Base-by-base conservation (phyloP, 2,888 invertebrate genomes). In the Syrista parreyssii region DNA sequence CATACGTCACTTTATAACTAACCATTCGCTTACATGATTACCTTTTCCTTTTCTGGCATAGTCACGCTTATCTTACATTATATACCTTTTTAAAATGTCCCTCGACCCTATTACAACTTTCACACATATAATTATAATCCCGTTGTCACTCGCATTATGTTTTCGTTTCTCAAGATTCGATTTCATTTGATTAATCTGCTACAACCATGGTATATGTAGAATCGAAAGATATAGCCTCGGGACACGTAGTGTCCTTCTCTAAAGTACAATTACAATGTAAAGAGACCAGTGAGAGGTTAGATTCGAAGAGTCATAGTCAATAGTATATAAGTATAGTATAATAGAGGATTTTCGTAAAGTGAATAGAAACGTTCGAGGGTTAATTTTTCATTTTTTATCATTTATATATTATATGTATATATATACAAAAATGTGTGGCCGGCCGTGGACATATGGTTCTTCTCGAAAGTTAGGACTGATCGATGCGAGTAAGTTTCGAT, bases 401-500 rank as follows among this genome's bases (percentile, higher is more conserved):
- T 30, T 68, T 76, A 73, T 33, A 69, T 74, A 72, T 76, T 75
- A 69, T 76, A 75, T 36, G 40, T 75, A 74, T 75, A 72, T 76
- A 73, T 79, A 74, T 78, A 76, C 68, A n/a, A 75, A 75, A 78
- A 33, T 68, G 33, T 81, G 74, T 75, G 55, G 55, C 55, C 55
- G 55, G 55, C 55, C 55, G 55, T 55, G 55, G 55, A 55, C 23
- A 55, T 55, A 23, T 55, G 55, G 55, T 55, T 23, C 23, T 55
- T 55, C 23, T 55, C 23, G 55, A 55, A 55, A 55, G 23, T 23
- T 23, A 2, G 55, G 23, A 55, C 9, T 55, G 55, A 23, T 23
- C 69, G 76, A 77, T 68, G 76, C 75, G 78, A 81, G 78, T 76
- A 75, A 78, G 77, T 77, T 34, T 78, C 73, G 68, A 74, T 74